Conservation (phyloP, 2,113 vertebrate species). For the Xenus cinereus region DNA sequence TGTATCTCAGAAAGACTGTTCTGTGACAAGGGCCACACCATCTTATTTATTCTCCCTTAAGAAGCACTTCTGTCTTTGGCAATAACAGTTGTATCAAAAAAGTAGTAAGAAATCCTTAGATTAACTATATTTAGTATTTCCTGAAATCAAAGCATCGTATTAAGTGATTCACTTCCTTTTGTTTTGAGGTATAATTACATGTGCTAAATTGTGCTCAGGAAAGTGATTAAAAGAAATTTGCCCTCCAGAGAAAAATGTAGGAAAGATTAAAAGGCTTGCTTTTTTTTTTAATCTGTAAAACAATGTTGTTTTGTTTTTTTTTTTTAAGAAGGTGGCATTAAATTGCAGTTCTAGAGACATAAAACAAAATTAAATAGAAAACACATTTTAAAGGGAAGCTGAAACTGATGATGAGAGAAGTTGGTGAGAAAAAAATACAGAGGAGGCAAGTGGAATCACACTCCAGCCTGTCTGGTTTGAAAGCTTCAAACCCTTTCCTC, state of each 20-base stretch:
- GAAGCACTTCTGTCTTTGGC: not conserved
- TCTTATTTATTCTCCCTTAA: not conserved
- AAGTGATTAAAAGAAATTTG: slow-evolving; percentile 48
- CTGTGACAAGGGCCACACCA: not conserved
- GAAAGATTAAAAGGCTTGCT: not conserved
- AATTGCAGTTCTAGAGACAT: not conserved
- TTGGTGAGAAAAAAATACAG: not conserved
- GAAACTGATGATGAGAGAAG: not conserved
- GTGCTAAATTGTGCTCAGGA: slow-evolving; percentile 9
- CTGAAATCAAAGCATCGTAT: not conserved
- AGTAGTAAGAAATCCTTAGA: not conserved
- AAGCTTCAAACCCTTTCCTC: not conserved
- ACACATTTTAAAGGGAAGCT: not conserved
- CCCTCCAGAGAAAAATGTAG: slow-evolving; percentile 2
- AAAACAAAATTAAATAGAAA: not conserved
- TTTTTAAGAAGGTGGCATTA: not conserved
- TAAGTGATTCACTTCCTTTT: slow-evolving; percentile 44
- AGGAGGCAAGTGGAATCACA: not conserved
- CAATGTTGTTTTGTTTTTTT: not conserved
- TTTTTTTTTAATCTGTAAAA: not conserved
- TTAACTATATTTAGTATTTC: slow-evolving; percentile 29
- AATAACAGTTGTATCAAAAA: not conserved
- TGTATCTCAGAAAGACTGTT: not conserved
- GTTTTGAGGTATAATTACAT: slow-evolving; percentile 45
- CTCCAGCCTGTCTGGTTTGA: not conserved